Conservation (phyloP, 2,888 invertebrate genomes). For the Phoenoteleia sp. region DNA sequence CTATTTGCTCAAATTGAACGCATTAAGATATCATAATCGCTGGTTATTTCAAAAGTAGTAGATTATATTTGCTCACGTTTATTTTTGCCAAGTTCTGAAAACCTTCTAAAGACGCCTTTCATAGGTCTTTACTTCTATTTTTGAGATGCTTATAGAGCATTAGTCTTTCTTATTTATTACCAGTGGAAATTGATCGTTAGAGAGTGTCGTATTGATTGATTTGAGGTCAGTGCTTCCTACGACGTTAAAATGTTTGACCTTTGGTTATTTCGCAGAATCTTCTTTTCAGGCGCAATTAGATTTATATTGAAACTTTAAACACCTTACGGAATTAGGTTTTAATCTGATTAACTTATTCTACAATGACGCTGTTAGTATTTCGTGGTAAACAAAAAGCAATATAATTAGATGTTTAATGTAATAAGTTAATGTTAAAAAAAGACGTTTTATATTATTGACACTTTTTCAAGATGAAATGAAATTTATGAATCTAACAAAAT, state of each 20-base stretch:
- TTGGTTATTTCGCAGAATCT: not conserved
- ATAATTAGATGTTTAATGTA: not conserved
- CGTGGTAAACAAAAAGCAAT: not conserved
- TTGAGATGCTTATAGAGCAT: slow-evolving; percentile 7
- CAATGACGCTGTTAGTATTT: not conserved
- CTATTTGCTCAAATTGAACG: not conserved
- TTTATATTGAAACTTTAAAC: slow-evolving; percentile 1
- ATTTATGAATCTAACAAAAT: too few species aligned
- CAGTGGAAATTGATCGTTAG: not conserved
- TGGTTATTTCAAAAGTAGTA: not conserved
- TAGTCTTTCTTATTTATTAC: slow-evolving; percentile 29
- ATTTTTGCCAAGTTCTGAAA: not conserved
- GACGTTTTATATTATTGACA: too few species aligned
- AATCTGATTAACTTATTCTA: slow-evolving; percentile 30
- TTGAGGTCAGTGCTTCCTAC: slow-evolving; percentile 1
- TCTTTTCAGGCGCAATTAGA: slow-evolving; percentile 5
- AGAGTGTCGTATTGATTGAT: slow-evolving; percentile 10
- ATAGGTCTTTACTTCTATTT: not conserved
- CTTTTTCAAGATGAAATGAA: too few species aligned
- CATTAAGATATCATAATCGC: not conserved
- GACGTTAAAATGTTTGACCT: slow-evolving; percentile 11
- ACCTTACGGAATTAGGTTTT: slow-evolving; percentile 21
- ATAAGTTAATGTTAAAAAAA: too few species aligned
- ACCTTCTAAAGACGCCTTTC: not conserved
- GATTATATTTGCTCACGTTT: not conserved